A percentile compares a stretch with the other conserved stretches of the same genome.
Conservation (phyloP, 2,888 invertebrate species). For the Catocala fraxini region DNA sequence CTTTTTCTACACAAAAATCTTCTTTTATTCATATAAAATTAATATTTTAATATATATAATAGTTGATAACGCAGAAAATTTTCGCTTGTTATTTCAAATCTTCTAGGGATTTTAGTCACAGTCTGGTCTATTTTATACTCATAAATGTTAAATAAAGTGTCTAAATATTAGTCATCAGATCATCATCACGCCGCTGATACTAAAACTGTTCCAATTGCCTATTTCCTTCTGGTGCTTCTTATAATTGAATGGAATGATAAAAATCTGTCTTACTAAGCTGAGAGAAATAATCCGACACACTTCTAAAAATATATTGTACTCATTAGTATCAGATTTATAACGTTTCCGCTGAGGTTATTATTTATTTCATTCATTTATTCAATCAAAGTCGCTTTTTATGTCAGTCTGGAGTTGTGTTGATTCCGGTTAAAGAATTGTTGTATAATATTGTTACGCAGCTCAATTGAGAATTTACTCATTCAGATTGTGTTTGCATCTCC, state of each 20-base stretch:
- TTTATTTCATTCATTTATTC: constrained; percentile 21
- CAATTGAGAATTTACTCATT: constrained; percentile 6
- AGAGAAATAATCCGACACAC: constrained; percentile 11
- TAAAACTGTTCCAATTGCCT: not conserved
- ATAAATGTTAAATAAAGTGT: too few species aligned
- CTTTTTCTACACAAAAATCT: too few species aligned
- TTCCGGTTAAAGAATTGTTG: constrained; percentile 1
- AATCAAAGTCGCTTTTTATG: constrained; percentile 13
- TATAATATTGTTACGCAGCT: constrained; percentile 1
- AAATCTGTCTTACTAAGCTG: constrained; percentile 12
- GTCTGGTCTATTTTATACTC: too few species aligned
- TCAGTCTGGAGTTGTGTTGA: constrained; percentile 8
- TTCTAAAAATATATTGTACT: constrained; percentile 18
- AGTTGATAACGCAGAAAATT: too few species aligned
- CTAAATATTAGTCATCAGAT: not conserved
- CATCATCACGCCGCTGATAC: not conserved
- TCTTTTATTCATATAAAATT: too few species aligned
- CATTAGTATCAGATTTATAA: constrained; percentile 21
- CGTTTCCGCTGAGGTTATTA: constrained; percentile 16
- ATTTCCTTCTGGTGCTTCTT: not conserved
- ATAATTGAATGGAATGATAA: constrained; percentile 16
- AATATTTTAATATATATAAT: too few species aligned
- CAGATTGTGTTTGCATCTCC: not conserved
- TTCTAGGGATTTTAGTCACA: too few species aligned
- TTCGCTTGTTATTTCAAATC: too few species aligned